phyloP scores from a whole-genome alignment of 2,888 invertebrate genomes.

The Gerris lacustris region DNA sequence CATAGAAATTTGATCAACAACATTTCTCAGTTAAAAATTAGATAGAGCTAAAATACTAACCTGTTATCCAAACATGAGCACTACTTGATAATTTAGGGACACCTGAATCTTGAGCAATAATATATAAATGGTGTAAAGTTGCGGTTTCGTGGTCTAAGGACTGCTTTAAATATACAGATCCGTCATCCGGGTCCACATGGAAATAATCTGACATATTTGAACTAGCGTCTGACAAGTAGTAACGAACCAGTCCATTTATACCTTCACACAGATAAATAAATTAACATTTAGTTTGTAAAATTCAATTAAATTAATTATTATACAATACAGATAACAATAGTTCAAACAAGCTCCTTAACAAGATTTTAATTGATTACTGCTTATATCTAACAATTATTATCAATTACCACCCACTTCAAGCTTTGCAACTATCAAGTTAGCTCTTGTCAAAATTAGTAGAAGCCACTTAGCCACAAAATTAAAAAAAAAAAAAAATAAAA shows the following conservation, averaged over 20 bases:
- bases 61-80: slow-evolving; percentile 68
- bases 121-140: slow-evolving; percentile 60
- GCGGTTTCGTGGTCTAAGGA: slow-evolving; percentile 68
- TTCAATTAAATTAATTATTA: too few relatives aligned
- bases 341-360: too few relatives aligned
- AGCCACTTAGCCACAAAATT: too few relatives aligned
- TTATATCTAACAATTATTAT: too few relatives aligned
- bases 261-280: slow-evolving; percentile 36
- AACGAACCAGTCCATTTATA: slow-evolving; percentile 52
- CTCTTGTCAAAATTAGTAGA: too few relatives aligned
- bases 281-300: slow-evolving; percentile 3
- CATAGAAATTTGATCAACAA: too few relatives aligned
- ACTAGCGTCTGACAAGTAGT: slow-evolving; percentile 53
- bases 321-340: too few relatives aligned
- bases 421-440: too few relatives aligned
- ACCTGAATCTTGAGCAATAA: slow-evolving; percentile 71
- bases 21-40: too few relatives aligned
- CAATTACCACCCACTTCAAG: too few relatives aligned
- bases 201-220: slow-evolving; percentile 56
- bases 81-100: slow-evolving; percentile 68
- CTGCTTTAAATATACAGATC: slow-evolving; percentile 62
- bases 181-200: slow-evolving; percentile 61
- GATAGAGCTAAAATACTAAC: slow-evolving; percentile 35
- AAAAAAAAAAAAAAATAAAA: too few relatives aligned
- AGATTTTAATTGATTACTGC: too few relatives aligned